Evolutionary conservation across 1,140 invertebrate genomes (phyloP), one percentile per base, ranked within the genome.

Genomic region (Achatina immaculata): DNA sequence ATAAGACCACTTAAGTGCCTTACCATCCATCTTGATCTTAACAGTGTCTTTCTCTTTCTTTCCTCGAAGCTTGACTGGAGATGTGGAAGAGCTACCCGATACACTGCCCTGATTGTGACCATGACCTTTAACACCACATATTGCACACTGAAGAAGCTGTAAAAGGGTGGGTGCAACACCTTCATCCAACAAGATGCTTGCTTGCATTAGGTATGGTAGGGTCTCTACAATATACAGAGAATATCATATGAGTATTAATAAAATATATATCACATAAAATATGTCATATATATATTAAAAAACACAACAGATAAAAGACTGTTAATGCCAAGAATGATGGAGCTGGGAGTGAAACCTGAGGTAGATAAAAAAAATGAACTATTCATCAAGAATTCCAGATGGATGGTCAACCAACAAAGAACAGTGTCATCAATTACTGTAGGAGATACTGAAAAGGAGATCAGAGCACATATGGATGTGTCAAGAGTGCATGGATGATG

Each of bases 111-210:
- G 81, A 19, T 81, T 69, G 1, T 85, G 93, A 69, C 76, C 78
- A 68, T 82, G 81, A 81, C 79, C 77, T 82, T 89, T 89, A 40
- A 84, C 84, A 7, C 91, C 90, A 91, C 96, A 96, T 36, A 98
- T 93, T 3, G 97, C 97, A 85, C 94, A 95, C 87, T 98, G 96
- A 11, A 98, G 91, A 28, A 98, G 93, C 89, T 98, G 96, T 36
- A 98, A 92, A 69, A 98, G 95, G 14, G 96, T 96, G 55, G 96
- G 95, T 80, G 96, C 96, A 6, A 99, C 96, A 65, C 97, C 97
- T 92, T 98, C 97, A 89, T 98, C 97, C 42, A 98, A 91, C 42
- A 95, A 92, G 83, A 95, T 95, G 85, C 95, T 95, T 62, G 95
- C 94, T 85, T 94, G 93, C 84, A 97, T 93, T 80, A 97, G 91